These are phyloP conservation scores for Paralvinella palmiformis DNA, from an alignment of 1,140 invertebrate species.

Conservation along the genomic window DNA sequence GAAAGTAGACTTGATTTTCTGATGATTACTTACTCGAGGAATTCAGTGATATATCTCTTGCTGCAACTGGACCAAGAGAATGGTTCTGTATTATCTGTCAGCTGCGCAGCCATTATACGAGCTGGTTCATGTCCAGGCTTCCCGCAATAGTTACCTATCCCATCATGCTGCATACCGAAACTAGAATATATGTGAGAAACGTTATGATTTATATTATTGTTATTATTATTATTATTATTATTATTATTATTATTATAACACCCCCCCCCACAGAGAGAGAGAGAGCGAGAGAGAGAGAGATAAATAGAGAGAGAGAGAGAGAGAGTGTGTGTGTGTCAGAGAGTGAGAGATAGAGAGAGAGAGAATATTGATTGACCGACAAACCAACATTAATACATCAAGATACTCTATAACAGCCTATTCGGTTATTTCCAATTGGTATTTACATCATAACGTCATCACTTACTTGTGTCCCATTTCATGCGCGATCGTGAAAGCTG, in stretches of 20 bases:
- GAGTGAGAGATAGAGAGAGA: too few species aligned
- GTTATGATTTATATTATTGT: background rate
- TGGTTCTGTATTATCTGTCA: conserved; percentile 69
- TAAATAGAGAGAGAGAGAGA: too few species aligned
- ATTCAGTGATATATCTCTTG: conserved; percentile 58
- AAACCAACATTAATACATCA: too few species aligned
- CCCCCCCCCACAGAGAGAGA: too few species aligned
- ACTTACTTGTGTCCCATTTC: conserved; percentile 88
- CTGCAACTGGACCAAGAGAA: conserved; percentile 89
- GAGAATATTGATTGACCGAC: too few species aligned
- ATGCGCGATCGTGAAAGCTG: conserved; percentile 85
- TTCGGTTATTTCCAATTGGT: too few species aligned
- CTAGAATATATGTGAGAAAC: conserved; percentile 48
- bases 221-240: background rate
- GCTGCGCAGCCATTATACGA: conserved; percentile 66
- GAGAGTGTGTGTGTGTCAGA: too few species aligned
- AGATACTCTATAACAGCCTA: too few species aligned
- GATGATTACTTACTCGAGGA: conserved; percentile 38
- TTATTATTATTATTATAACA: background rate
- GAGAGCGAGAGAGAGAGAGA: too few species aligned
- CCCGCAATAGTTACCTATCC: conserved; percentile 72
- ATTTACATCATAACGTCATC: background rate
- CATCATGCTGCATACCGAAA: conserved; percentile 86
- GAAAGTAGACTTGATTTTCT: background rate
- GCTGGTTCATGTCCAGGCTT: conserved; percentile 38